Conservation (phyloP, 1,140 invertebrate genomes). For the Tenebrio molitor region DNA sequence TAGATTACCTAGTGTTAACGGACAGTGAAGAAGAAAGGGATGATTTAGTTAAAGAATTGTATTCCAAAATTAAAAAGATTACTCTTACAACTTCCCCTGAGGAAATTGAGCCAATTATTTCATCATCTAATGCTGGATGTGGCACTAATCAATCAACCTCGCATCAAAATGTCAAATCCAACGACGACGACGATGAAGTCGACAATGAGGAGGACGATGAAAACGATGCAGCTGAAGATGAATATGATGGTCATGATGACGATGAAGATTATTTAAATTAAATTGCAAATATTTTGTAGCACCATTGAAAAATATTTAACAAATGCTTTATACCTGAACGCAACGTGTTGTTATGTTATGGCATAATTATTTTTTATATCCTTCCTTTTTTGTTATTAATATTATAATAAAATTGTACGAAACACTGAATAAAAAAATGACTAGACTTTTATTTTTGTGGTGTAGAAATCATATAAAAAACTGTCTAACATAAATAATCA, state of each 20-base stretch:
- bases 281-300: background rate
- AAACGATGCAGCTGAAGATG: background rate
- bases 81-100: background rate
- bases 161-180: background rate
- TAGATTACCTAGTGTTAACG: conserved; percentile 48
- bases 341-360: no score
- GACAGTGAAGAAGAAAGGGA: conserved; percentile 54
- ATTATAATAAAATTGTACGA: no score
- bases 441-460: no score
- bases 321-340: conserved; percentile 1
- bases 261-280: no score
- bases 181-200: background rate
- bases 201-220: background rate
- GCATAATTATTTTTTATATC: no score
- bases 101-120: background rate
- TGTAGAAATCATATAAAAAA: no score
- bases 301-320: background rate
- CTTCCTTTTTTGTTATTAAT: no score
- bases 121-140: background rate
- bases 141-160: background rate
- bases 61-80: conserved; percentile 26
- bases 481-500: no score
- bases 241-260: conserved; percentile 10
- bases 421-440: no score
- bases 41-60: conserved; percentile 25